These are phyloP conservation scores for Dendropsophus ebraccatus DNA, from an alignment of 2,113 vertebrate genomes.

Conservation along the genomic window DNA sequence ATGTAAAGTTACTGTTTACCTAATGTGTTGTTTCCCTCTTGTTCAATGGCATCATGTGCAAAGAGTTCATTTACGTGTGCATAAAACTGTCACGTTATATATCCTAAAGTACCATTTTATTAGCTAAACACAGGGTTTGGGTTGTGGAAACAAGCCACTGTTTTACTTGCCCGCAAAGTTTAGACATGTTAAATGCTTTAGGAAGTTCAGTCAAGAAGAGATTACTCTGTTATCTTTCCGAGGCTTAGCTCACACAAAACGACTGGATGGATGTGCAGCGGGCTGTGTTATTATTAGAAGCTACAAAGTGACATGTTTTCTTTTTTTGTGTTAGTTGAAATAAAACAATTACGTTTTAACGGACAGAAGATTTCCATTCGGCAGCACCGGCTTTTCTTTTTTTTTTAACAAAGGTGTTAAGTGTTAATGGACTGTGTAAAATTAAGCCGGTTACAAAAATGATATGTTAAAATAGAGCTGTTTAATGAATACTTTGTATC, in stretches of 20 bases:
- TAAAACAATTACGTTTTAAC: conserved; percentile 17
- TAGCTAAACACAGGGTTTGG: conserved; percentile 45
- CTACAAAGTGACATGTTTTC: conserved; percentile 26
- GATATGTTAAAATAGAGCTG: neutral
- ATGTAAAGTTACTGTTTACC: conserved; percentile 39
- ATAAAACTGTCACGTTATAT: conserved; percentile 46
- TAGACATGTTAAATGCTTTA: conserved; percentile 40
- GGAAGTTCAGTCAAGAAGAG: conserved; percentile 48
- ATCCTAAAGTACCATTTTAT: conserved; percentile 31
- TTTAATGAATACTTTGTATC: neutral
- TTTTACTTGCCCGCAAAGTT: conserved; percentile 37
- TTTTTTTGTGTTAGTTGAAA: conserved; percentile 13
- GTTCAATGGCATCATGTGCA: conserved; percentile 9
- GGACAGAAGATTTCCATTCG: conserved; percentile 4
- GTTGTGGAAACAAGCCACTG: conserved; percentile 22
- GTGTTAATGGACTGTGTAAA: conserved; percentile 6
- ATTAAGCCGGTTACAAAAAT: neutral
- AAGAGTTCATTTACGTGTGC: conserved; percentile 12
- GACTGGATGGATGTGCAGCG: conserved; percentile 15
- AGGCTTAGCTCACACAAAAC: conserved; percentile 23
- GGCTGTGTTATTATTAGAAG: conserved; percentile 22
- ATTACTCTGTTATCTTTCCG: conserved; percentile 48
- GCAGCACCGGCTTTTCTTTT: neutral
- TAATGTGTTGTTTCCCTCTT: conserved; percentile 31
- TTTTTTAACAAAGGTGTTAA: conserved; percentile 2